Base-by-base conservation (phyloP, 2,113 vertebrate genomes). In the Synodontis membranacea region DNA sequence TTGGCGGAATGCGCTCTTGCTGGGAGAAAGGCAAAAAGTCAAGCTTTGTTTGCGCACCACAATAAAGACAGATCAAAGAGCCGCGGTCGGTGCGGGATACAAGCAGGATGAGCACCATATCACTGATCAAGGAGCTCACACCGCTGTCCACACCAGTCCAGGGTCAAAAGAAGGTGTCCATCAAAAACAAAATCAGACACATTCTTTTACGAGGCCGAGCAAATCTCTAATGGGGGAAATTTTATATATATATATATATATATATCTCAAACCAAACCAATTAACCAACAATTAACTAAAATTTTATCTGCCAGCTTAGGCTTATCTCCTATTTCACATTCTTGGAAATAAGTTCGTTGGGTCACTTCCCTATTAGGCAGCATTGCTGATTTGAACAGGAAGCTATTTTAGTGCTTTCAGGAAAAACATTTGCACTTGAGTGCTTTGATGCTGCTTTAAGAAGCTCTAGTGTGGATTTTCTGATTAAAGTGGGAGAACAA, bases 61-160 rank as follows among this genome's bases (percentile, higher is more conserved):
- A 96, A 95, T 94, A 94, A 94, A 91, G 93, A 89, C 92, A 95
- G 94, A 96, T 96, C 95, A 97, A 97, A 97, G 95, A 92, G 92
- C 88, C 48, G 91, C 89, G 90, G 95, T 90, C 92, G 90, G 93
- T 90, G 90, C 93, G 91, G 92, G 93, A 93, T 88, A 88, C 92
- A 50, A 58, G 48, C 82, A 84, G 68, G 66, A 84, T 46, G 92
- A 92, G 91, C 95, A 94, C 94, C 82, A 82, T 76, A 93, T 95
- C 94, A 95, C 11, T 95, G 96, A 96, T 96, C 96, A 97, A 96
- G 95, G 94, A 91, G 91, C 93, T 91, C 82, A 91, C 80, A 66
- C 92, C 91, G 76, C 88, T 91, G 93, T 91, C 88, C 89, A 87
- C 95, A 94, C 94, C 93, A 94, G 91, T 85, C 75, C 85, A 87